A percentile compares a stretch with the other conserved stretches of the same genome.
Evolutionary conservation across 2,888 invertebrate genomes (phyloP).

Genomic region (Lysandra coridon): DNA sequence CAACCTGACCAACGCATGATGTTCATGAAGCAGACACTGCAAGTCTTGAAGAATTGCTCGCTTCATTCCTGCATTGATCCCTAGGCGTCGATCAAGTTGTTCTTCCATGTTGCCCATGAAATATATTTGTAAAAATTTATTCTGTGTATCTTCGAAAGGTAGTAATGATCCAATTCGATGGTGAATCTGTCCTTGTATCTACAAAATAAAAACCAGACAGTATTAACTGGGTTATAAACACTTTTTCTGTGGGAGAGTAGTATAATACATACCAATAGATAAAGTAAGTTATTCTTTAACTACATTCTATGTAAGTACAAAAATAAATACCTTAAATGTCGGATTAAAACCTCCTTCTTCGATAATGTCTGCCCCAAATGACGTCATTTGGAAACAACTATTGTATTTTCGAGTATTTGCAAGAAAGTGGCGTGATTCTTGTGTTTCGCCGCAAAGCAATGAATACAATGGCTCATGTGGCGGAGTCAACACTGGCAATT

Average conservation of each 20-base stretch:
- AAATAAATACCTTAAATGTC: too few species aligned
- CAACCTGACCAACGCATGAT: slow-evolving; percentile 44
- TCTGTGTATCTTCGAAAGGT: slow-evolving; percentile 44
- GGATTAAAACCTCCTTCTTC: too few species aligned
- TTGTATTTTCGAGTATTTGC: too few species aligned
- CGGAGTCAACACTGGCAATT: slow-evolving; percentile 44
- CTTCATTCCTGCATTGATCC: slow-evolving; percentile 42
- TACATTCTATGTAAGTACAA: too few species aligned
- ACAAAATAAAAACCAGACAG: slow-evolving; percentile 36
- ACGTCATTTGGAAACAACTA: too few species aligned
- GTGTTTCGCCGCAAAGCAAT: slow-evolving; percentile 44
- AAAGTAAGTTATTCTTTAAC: too few species aligned
- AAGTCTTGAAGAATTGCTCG: slow-evolving; percentile 46
- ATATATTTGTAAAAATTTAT: slow-evolving; percentile 46
- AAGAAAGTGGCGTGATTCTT: too few species aligned
- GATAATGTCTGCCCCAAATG: too few species aligned
- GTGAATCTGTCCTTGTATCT: slow-evolving; percentile 45
- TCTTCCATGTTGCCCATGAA: slow-evolving; percentile 46
- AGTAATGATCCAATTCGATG: slow-evolving; percentile 45
- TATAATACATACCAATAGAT: slow-evolving; percentile 38
- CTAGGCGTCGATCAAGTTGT: slow-evolving; percentile 45
- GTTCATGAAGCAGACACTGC: slow-evolving; percentile 43
- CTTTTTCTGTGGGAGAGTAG: not conserved
- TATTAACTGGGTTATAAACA: slow-evolving; percentile 19
- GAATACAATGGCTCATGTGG: slow-evolving; percentile 46